These are phyloP conservation scores for Cataglyphis hispanica DNA, from an alignment of 1,140 invertebrate genomes.

Conservation along the genomic window DNA sequence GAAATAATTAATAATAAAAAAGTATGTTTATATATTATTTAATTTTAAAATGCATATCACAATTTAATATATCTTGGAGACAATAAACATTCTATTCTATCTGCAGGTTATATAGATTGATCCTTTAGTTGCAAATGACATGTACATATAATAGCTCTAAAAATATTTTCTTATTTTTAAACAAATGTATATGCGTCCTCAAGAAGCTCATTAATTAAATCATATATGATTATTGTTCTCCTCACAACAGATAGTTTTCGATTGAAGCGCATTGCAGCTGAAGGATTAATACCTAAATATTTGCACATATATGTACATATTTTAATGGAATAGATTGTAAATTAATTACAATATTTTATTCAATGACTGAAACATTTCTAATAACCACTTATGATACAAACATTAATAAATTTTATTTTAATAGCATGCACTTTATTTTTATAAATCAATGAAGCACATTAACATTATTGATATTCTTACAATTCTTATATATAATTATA, in stretches of 20 bases:
- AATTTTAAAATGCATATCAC: conserved; percentile 16
- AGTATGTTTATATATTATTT: background rate
- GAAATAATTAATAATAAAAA: conserved; percentile 41
- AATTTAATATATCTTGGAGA: conserved; percentile 13
- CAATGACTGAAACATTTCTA: conserved; percentile 47
- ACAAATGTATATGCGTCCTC: no score
- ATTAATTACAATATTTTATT: conserved; percentile 45
- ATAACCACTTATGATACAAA: conserved; percentile 42
- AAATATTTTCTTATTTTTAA: no score
- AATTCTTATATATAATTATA: background rate
- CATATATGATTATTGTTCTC: no score
- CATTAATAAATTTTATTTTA: conserved; percentile 58
- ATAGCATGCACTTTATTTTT: conserved; percentile 55
- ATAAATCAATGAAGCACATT: conserved; percentile 49
- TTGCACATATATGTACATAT: background rate
- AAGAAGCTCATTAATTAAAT: background rate
- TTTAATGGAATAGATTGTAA: conserved; percentile 14
- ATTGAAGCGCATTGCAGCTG: no score
- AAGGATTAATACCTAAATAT: no score
- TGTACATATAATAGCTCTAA: no score
- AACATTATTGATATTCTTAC: conserved; percentile 45
- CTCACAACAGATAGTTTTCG: no score
- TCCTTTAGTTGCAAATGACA: no score
- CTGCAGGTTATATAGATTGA: background rate
- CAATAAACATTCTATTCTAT: background rate